These are phyloP conservation scores for Dasyprocta punctata DNA, from an alignment of 2,113 vertebrate species.

Conservation along the genomic window DNA sequence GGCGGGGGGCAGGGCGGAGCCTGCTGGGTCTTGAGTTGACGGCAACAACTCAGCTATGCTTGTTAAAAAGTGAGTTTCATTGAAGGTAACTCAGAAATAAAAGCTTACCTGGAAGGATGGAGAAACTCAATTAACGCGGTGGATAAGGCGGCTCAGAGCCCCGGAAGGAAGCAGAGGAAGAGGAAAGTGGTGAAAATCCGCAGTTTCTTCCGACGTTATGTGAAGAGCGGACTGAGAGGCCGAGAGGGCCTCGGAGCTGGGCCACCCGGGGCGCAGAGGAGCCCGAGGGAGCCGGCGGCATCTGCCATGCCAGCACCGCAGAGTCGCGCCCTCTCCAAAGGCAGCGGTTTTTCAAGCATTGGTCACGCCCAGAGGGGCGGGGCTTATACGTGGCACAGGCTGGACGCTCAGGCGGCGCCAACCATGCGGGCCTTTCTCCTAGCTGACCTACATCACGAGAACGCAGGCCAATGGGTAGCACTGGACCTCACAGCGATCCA, in stretches of 20 bases:
- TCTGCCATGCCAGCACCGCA: background rate
- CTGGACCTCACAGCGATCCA: too few species aligned
- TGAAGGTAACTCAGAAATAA: background rate
- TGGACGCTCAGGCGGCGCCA: too few species aligned
- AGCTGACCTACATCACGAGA: too few species aligned
- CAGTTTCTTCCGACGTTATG: background rate
- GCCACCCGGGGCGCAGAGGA: background rate
- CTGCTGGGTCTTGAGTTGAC: background rate
- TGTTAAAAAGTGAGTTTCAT: background rate
- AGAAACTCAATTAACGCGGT: background rate
- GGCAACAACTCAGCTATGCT: background rate
- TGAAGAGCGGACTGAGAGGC: accelerated
- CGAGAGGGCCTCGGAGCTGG: background rate
- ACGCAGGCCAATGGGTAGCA: too few species aligned
- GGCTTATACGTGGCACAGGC: too few species aligned
- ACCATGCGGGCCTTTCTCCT: too few species aligned
- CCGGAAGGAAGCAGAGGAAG: too few species aligned
- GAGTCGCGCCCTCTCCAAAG: too few species aligned
- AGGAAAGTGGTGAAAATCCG: accelerated
- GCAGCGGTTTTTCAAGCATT: too few species aligned
- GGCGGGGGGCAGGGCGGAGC: too few species aligned
- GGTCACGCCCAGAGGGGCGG: too few species aligned
- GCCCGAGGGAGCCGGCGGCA: too few species aligned
- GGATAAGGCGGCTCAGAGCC: background rate
- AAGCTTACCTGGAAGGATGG: background rate